Evolutionary conservation across 1,140 invertebrate genomes (phyloP), one percentile per base, ranked within the genome.

Genomic region (Heliconius nattereri): DNA sequence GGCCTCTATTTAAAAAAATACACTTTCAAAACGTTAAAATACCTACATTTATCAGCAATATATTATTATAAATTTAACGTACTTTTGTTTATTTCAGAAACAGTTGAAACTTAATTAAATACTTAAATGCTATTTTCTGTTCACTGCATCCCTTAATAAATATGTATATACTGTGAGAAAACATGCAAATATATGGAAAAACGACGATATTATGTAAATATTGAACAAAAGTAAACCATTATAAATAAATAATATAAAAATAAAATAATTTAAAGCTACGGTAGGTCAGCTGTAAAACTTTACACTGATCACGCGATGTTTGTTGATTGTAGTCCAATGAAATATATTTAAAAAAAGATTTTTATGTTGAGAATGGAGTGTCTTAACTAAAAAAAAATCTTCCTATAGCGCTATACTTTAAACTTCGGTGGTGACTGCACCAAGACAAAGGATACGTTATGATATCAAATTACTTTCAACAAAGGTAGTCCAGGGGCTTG

Each of bases 401-500:
- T 16, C 3, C 26, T 26, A 54, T 19, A 54, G 23, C 40, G 37
- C 72, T 73, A 29, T 45, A 76, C 26, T 60, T 37, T 54, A 76
- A 70, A 35, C 19, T 70, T 35, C n/a, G 23, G 54, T 49, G 66
- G 60, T 26, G 13, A 66, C 0, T 29, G 60, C 37, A 76, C 66
- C 23, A 71, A 70, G 23, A 70, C 71, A 80, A 82, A 82, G 78
- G 81, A 77, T 78, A 79, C 81, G 79, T 80, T 80, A 77, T 76
- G 73, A 79, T 82, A 80, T 82, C 78, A 79, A 79, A 82, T 82
- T 82, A 82, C 81, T 71, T 70, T 70, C 76, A 29, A 76, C 54
- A 76, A 79, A 78, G 54, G 75, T 82, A 76, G 74, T 75, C 54
- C 29, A 66, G 37, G 78, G 81, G 71, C 57, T 66, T 66, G 60